Conservation (phyloP, 2,113 vertebrate genomes). For the Etia nguti region DNA sequence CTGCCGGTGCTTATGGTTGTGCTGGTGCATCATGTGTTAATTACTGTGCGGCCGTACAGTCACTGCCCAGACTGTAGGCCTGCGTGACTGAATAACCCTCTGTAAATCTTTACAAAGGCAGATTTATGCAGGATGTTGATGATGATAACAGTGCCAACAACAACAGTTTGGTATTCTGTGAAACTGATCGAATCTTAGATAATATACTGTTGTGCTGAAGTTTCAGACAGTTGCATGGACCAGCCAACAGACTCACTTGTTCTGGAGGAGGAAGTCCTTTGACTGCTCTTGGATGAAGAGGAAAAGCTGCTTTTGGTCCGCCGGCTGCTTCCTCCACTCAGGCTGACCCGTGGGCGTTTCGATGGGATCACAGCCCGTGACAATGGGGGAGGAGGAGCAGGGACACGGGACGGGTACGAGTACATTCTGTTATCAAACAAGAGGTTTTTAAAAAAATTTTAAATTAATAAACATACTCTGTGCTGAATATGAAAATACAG, state of each 20-base stretch:
- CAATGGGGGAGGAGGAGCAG: slow-evolving; percentile 81
- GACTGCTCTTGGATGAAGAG: slow-evolving; percentile 83
- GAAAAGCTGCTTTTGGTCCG: slow-evolving; percentile 84
- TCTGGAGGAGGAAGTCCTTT: slow-evolving; percentile 77
- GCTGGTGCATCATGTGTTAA: not conserved
- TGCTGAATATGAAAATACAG: not conserved
- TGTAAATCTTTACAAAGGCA: not conserved
- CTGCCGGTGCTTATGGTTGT: accelerated
- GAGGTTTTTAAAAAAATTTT: not conserved
- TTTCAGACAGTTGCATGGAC: not conserved
- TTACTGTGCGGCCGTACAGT: not conserved
- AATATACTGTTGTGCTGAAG: not conserved
- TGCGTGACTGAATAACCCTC: not conserved
- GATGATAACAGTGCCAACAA: not conserved
- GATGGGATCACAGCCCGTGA: slow-evolving; percentile 83
- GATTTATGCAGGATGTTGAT: not conserved
- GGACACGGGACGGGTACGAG: slow-evolving; percentile 79
- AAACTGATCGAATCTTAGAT: accelerated
- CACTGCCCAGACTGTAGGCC: not conserved
- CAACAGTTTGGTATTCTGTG: not conserved
- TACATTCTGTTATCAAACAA: slow-evolving; percentile 70
- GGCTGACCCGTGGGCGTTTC: slow-evolving; percentile 83
- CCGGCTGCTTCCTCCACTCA: slow-evolving; percentile 79
- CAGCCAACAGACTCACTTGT: slow-evolving; percentile 48
- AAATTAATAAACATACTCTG: not conserved